Conservation (phyloP, 2,797 vertebrate species). For the Poecilia wingei region DNA sequence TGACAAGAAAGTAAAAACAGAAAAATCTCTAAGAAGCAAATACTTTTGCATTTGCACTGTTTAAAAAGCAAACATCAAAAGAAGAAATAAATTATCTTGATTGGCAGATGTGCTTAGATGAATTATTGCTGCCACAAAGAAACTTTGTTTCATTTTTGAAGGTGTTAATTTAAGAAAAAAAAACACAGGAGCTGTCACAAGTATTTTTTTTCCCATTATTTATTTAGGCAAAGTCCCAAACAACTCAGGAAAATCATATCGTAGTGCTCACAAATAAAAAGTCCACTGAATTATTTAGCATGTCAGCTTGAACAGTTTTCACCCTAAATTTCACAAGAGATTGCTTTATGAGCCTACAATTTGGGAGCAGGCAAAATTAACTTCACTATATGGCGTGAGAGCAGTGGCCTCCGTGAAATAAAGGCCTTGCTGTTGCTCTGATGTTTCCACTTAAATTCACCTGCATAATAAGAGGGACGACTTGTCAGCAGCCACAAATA, state of each 20-base stretch:
- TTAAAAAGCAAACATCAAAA: slow-evolving; percentile 16
- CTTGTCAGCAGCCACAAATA: slow-evolving; percentile 70
- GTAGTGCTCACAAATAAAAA: slow-evolving; percentile 23
- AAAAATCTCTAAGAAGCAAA: background rate
- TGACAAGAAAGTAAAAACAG: background rate
- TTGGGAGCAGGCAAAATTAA: slow-evolving; percentile 28
- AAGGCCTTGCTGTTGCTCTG: slow-evolving; percentile 47
- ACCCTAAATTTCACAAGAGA: slow-evolving; percentile 23
- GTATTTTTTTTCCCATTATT: slow-evolving; percentile 24
- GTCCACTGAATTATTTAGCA: slow-evolving; percentile 28
- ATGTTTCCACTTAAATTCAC: slow-evolving; percentile 76
- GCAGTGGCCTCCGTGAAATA: slow-evolving; percentile 55
- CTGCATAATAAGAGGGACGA: slow-evolving; percentile 75
- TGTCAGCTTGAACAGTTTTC: slow-evolving; percentile 20
- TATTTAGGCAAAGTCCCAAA: slow-evolving; percentile 35
- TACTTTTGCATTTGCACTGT: background rate
- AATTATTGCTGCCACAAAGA: slow-evolving; percentile 29
- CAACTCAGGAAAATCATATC: slow-evolving; percentile 29
- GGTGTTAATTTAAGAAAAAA: slow-evolving; percentile 36
- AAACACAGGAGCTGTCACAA: slow-evolving; percentile 48
- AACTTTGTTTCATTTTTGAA: slow-evolving; percentile 34
- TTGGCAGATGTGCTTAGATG: slow-evolving; percentile 39
- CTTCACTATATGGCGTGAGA: slow-evolving; percentile 72
- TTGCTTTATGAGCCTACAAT: slow-evolving; percentile 18
- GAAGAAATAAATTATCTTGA: slow-evolving; percentile 35